Base-by-base conservation (phyloP, 2,888 invertebrate genomes). In the Drosophila anomelani region DNA sequence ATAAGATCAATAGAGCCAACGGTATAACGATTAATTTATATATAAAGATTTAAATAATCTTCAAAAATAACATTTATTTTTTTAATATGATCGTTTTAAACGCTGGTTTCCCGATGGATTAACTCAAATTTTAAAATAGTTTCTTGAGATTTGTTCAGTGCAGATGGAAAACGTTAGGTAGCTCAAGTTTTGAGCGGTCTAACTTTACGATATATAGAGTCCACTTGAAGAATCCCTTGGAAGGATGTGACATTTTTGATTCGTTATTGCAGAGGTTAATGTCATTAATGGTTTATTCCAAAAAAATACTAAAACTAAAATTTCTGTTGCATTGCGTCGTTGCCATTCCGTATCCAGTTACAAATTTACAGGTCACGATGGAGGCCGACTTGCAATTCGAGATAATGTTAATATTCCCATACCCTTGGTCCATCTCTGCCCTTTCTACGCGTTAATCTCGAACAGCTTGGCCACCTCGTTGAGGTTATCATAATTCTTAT, bases 401-500 rank as follows among this genome's bases (percentile, higher is more conserved):
- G 51, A 51, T 43, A 36, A 26, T 49, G 39, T 7, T 32, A 17
- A 20, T 10, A 17, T 41, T 7, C 20, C 10, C 32, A 10, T 13
- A 9, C 39, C 46, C 63, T 34, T 15, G 20, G 46, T 43, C 32
- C 51, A 44, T 44, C 62, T 47, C 34, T 29, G 29, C 36, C 51
- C 53, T 26, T 12, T 73, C 43, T 91, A 95, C 90, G 96, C 95
- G 92, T 97, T 96, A 88, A 97, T 95, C 85, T 96, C 94, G 93
- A 99, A 98, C 85, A 98, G 93, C 94, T 98, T 98, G 59, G 98
- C 98, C 82, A 98, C 97, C 94, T 99, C 98, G 91, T 96, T 96
- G 86, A 98, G 94, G 93, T 98, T 98, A 55, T 97, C 96, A 91
- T 96, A 97, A 89, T 95, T 95, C 75, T 95, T 95, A 78, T 96